phyloP scores from a whole-genome alignment of 2,113 vertebrate species.

The Xenopus borealis region DNA sequence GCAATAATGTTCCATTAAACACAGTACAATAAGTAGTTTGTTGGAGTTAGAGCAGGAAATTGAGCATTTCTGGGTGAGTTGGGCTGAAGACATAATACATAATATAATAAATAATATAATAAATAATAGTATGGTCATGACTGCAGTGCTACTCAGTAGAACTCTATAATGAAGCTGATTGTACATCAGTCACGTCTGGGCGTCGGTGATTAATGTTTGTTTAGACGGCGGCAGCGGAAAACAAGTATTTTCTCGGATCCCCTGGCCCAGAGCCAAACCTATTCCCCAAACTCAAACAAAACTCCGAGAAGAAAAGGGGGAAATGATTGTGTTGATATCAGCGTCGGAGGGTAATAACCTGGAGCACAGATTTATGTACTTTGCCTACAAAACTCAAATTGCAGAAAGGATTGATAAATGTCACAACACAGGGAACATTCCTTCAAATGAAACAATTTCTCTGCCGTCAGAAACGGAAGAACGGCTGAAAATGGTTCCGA shows the following conservation, averaged over 20 bases:
- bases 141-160: neutral
- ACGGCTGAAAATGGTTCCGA: neutral
- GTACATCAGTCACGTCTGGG: neutral
- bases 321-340: neutral
- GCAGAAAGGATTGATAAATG: conserved; percentile 11
- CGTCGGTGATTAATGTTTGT: neutral
- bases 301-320: neutral
- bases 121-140: neutral
- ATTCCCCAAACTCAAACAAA: neutral
- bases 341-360: neutral
- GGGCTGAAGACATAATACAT: neutral
- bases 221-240: neutral
- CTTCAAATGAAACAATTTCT: neutral
- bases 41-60: neutral
- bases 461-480: neutral
- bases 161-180: neutral
- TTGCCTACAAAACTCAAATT: conserved; percentile 16
- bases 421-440: neutral
- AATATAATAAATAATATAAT: neutral
- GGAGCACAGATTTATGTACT: conserved; percentile 1
- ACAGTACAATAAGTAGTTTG: neutral
- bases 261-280: neutral
- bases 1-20: no score
- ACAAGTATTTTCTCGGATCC: neutral
- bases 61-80: neutral